Percentiles rank a stretch among this genome's conserved stretches.
phyloP scores from a whole-genome alignment of 1,140 invertebrate species.

The Cotesia vestalis region DNA sequence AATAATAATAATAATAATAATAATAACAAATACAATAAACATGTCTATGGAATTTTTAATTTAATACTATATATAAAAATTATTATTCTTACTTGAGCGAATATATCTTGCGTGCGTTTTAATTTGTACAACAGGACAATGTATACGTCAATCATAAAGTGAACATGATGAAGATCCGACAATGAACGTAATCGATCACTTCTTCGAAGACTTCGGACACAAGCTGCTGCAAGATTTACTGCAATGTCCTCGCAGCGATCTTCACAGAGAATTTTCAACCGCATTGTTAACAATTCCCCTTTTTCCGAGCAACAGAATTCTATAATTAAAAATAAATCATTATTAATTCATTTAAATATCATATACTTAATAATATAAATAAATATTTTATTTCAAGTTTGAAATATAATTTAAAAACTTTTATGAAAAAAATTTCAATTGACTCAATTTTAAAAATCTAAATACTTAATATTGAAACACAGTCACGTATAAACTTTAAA shows the following conservation, averaged over 20 bases:
- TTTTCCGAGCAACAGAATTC: slow-evolving; percentile 68
- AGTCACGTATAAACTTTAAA: too few species aligned
- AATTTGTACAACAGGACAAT: slow-evolving; percentile 67
- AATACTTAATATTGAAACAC: too few species aligned
- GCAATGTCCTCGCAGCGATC: slow-evolving; percentile 69
- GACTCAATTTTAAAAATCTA: too few species aligned
- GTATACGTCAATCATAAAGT: slow-evolving; percentile 68
- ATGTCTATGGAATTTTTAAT: too few species aligned
- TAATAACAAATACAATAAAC: too few species aligned
- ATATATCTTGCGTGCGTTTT: slow-evolving; percentile 66
- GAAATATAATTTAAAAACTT: slow-evolving; percentile 1
- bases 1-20: too few species aligned
- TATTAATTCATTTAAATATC: neutral
- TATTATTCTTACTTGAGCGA: slow-evolving; percentile 63
- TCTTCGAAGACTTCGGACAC: slow-evolving; percentile 61
- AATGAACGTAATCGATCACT: slow-evolving; percentile 60
- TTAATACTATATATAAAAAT: slow-evolving; percentile 11
- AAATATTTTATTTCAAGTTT: neutral
- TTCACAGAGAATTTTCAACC: slow-evolving; percentile 68
- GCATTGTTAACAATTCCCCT: slow-evolving; percentile 65
- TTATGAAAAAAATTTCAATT: neutral
- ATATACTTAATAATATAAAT: neutral
- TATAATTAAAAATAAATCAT: slow-evolving; percentile 38
- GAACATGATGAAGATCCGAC: slow-evolving; percentile 62
- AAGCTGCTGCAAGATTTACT: slow-evolving; percentile 66